phyloP scores from a whole-genome alignment of 1,140 invertebrate species.

The Scaptomyza hsui region DNA sequence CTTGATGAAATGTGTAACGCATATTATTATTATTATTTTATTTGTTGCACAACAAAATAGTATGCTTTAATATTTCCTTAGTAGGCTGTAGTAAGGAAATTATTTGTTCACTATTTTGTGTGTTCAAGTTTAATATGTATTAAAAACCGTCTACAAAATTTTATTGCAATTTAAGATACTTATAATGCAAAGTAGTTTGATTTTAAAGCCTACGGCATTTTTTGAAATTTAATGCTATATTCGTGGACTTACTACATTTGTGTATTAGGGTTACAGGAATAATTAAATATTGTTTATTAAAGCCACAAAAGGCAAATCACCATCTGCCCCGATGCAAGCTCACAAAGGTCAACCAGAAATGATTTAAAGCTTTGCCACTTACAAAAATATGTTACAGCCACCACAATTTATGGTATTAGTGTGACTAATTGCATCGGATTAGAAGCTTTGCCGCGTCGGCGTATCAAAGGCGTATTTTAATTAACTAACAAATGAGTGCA shows the following conservation, averaged over 20 bases:
- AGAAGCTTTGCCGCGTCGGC: conserved; percentile 65
- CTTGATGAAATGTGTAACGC: too few relatives aligned
- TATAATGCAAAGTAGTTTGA: not conserved
- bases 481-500: conserved; percentile 65
- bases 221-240: not conserved
- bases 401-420: conserved; percentile 36
- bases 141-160: too few relatives aligned
- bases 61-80: too few relatives aligned
- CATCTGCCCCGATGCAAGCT: conserved; percentile 3
- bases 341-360: conserved; percentile 63
- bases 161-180: too few relatives aligned
- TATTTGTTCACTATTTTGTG: too few relatives aligned
- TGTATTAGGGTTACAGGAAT: not conserved
- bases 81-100: too few relatives aligned
- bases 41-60: too few relatives aligned
- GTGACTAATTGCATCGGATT: conserved; percentile 72
- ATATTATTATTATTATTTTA: too few relatives aligned
- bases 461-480: conserved; percentile 70
- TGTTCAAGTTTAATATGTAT: too few relatives aligned
- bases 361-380: conserved; percentile 42
- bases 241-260: not conserved
- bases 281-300: not conserved
- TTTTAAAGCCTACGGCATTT: not conserved
- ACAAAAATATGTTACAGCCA: conserved; percentile 3
- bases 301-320: conserved; percentile 17